Conservation (phyloP, 2,797 vertebrate genomes). For the Odontamblyopus rebecca region DNA sequence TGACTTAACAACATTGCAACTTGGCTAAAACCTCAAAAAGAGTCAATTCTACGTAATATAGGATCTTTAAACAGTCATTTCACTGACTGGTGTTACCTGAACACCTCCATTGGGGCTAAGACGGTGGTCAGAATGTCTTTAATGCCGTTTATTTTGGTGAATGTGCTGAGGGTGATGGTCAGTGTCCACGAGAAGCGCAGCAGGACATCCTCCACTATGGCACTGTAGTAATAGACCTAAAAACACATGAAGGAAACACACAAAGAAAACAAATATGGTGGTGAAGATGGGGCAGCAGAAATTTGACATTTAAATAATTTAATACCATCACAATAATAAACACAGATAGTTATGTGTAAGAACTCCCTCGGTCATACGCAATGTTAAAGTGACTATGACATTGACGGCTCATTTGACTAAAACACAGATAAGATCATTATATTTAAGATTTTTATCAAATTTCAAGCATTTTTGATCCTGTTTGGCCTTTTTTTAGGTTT, state of each 20-base stretch:
- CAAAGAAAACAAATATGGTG: not conserved
- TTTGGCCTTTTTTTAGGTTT: too few species aligned
- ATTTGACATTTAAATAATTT: too few species aligned
- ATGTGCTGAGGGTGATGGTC: slow-evolving; percentile 83
- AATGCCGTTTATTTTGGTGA: slow-evolving; percentile 61
- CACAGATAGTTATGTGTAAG: too few species aligned
- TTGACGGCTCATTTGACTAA: too few species aligned
- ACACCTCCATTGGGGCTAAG: slow-evolving; percentile 93
- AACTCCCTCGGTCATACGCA: not conserved
- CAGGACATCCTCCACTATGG: slow-evolving; percentile 94
- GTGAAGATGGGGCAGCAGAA: not conserved
- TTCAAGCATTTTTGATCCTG: too few species aligned
- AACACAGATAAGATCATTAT: too few species aligned
- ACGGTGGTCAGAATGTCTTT: slow-evolving; percentile 89
- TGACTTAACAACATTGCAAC: not conserved
- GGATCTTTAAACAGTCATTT: not conserved
- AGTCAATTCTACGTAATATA: not conserved
- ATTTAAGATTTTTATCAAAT: too few species aligned
- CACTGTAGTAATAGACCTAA: slow-evolving; percentile 98
- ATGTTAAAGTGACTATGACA: not conserved
- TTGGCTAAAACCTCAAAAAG: too few species aligned
- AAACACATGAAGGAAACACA: slow-evolving; percentile 1
- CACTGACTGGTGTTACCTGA: slow-evolving; percentile 78
- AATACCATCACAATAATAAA: too few species aligned
- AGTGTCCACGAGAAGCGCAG: slow-evolving; percentile 94